Evolutionary conservation across 2,888 invertebrate species (phyloP).

Genomic region (Cheilosia pagana): DNA sequence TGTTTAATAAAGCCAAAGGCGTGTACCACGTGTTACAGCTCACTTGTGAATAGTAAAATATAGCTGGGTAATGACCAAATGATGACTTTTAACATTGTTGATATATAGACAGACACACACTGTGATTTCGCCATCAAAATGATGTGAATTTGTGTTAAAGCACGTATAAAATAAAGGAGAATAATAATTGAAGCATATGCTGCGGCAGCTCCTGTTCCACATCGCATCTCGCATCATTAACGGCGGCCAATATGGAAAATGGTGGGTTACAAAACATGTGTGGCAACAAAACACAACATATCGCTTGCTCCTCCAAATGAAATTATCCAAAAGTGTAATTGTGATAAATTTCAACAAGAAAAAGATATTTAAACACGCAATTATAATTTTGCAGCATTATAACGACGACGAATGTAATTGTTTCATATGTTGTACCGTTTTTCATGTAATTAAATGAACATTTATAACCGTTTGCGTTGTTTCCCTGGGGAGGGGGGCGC

Average conservation of each 20-base stretch:
- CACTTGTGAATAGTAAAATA: conserved; percentile 77
- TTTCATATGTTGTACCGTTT: conserved; percentile 58
- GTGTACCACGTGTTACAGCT: conserved; percentile 76
- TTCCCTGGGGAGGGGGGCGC: conserved; percentile 9
- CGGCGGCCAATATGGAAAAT: too few relatives aligned
- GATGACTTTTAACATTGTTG: conserved; percentile 77
- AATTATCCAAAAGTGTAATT: conserved; percentile 39
- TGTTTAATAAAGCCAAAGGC: conserved; percentile 75
- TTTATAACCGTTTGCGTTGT: conserved; percentile 41
- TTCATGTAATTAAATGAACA: conserved; percentile 69
- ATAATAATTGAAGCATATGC: conserved; percentile 73
- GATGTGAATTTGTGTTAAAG: conserved; percentile 74
- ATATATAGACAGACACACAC: conserved; percentile 76
- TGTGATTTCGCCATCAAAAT: conserved; percentile 73
- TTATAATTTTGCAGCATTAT: conserved; percentile 55
- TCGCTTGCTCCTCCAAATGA: conserved; percentile 32
- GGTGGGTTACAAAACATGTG: neutral
- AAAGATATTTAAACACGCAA: conserved; percentile 46
- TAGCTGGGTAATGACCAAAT: conserved; percentile 76
- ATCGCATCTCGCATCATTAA: conserved; percentile 53
- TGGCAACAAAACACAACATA: conserved; percentile 18
- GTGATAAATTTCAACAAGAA: conserved; percentile 27
- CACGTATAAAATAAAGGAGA: conserved; percentile 73
- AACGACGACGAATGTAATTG: conserved; percentile 59
- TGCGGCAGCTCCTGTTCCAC: conserved; percentile 14